Base-by-base conservation (phyloP, 2,797 vertebrate genomes). In the Ptychobarbus kaznakovi region DNA sequence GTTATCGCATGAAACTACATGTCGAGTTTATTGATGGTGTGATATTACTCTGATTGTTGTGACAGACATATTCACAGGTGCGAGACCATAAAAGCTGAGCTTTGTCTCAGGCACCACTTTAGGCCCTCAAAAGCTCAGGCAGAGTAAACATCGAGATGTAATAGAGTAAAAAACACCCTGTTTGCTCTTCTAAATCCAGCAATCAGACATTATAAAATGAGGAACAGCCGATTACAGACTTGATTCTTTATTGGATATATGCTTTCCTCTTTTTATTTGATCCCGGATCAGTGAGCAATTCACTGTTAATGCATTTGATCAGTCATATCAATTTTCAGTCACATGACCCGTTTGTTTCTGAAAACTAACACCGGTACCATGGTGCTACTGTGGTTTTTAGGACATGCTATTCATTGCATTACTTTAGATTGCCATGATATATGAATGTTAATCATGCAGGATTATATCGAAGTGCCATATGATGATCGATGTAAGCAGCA, bases 21-120 rank as follows among this genome's bases (percentile, higher is more conserved):
- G 25, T 73, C 0, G 5, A 10, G 22, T 61, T 32, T 61, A 61
- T 28, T 7, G 49, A 58, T 46, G 3, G 20, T 25, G 6, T 38
- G 25, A 51, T 69, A 18, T 53, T 1, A 15, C 44, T 75, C 4
- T 53, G 25, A 25, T 58, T 10, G 8, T 16, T n/a, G 63, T 66
- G 16, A 58, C 35, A 13, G 51, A 40, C 22, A n/a, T 15, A 10
- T 16, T 5, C 20, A 8, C 35, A n/a, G 74, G 51, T 76, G 49
- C n/a, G 22, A 56, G 32, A 12, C 10, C 58, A 32, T 65, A 32
- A 65, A 46, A 25, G 25, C 44, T 4, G 65, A 25, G 79, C 20
- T 53, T 51, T 69, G 38, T 53, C 7, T 40, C 53, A 46, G 32
- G 53, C 65, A 40, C 20, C 79, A 81, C 79, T 76, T 73, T 46